Conservation (phyloP, 1,140 invertebrate species). For the Cheumatopsyche charites region DNA sequence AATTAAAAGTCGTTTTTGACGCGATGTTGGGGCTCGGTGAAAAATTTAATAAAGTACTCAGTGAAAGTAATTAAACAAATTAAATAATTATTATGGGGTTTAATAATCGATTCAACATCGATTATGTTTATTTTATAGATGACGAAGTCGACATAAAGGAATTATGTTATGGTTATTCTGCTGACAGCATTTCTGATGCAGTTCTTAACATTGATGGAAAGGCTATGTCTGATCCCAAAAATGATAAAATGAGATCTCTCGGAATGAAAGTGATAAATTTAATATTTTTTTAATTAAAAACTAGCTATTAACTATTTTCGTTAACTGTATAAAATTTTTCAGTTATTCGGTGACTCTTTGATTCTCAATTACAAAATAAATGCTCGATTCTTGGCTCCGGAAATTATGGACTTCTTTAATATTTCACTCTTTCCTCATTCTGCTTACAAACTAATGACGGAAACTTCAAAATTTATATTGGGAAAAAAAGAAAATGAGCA, state of each 20-base stretch:
- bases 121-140: constrained; percentile 28
- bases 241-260: constrained; percentile 34
- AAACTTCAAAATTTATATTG: neutral
- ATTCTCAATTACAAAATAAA: constrained; percentile 28
- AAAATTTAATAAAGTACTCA: constrained; percentile 49
- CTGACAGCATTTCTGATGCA: constrained; percentile 38
- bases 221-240: constrained; percentile 33
- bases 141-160: constrained; percentile 32
- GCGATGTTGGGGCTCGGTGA: constrained; percentile 26
- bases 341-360: constrained; percentile 24
- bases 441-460: constrained; percentile 27
- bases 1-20: constrained; percentile 39
- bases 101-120: neutral
- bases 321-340: neutral
- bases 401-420: constrained; percentile 24
- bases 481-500: neutral
- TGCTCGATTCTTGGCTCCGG: constrained; percentile 37
- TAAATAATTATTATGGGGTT: neutral
- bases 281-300: neutral
- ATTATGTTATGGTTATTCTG: constrained; percentile 26
- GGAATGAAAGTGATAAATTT: constrained; percentile 30
- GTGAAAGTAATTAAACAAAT: constrained; percentile 42
- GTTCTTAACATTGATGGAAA: constrained; percentile 36
- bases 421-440: constrained; percentile 32
- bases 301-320: neutral